Evolutionary conservation across 2,113 vertebrate species (phyloP).

Genomic region (Macquaria australasica): DNA sequence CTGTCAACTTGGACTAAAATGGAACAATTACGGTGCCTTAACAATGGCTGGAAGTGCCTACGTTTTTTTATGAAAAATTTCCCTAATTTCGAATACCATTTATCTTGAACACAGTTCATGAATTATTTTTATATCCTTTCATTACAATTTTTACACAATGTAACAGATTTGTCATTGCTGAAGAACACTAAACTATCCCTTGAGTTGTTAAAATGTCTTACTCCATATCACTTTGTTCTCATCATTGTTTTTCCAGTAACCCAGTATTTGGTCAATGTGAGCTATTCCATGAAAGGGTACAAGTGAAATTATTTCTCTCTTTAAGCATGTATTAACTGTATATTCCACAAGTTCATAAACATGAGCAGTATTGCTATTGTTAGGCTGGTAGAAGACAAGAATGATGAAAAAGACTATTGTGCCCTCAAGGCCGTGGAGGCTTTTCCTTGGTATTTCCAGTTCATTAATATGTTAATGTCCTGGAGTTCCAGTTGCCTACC

Average conservation of each 20-base stretch:
- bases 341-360: slow-evolving; percentile 13
- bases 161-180: neutral
- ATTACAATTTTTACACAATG: neutral
- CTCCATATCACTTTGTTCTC: neutral
- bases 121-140: neutral
- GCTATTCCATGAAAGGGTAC: neutral
- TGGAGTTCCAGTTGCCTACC: slow-evolving; percentile 14
- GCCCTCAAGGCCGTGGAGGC: slow-evolving; percentile 23
- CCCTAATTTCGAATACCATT: neutral
- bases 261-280: neutral
- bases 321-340: neutral
- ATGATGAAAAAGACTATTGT: slow-evolving; percentile 24
- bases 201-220: neutral
- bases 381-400: neutral
- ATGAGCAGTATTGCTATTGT: neutral
- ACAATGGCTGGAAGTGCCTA: neutral
- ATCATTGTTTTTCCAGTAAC: neutral
- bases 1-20: neutral
- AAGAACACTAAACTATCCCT: neutral
- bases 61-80: neutral
- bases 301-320: neutral
- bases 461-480: slow-evolving; percentile 54
- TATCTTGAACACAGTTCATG: neutral
- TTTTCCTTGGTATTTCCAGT: slow-evolving; percentile 57
- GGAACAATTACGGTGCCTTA: neutral